A percentile compares a stretch with the other conserved stretches of the same genome.
phyloP scores from a whole-genome alignment of 2,797 vertebrate genomes.

The Heteromormyrus szaboi region DNA sequence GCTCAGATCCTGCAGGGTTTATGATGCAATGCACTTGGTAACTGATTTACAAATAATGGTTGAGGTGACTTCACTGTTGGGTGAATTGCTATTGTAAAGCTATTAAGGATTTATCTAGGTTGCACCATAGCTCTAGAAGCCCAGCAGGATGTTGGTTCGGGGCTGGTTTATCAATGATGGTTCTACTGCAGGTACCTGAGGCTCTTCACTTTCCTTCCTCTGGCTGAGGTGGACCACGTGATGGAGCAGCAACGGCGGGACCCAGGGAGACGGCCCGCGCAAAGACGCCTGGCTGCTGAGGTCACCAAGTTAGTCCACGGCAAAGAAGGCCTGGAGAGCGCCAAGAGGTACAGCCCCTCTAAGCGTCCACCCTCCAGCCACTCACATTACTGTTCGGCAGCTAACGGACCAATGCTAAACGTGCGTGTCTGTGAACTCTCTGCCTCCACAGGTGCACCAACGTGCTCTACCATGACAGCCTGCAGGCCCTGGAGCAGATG shows the following conservation, averaged over 20 bases:
- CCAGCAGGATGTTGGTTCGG: not conserved
- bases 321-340: conserved; percentile 81
- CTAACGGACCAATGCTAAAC: not conserved
- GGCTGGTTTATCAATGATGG: conserved; percentile 23
- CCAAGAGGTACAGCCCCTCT: conserved; percentile 71
- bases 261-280: conserved; percentile 76
- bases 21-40: not conserved
- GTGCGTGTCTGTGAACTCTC: not conserved
- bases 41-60: not conserved
- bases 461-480: conserved; percentile 75
- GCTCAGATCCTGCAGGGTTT: not conserved
- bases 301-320: conserved; percentile 94
- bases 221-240: conserved; percentile 77
- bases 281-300: conserved; percentile 89
- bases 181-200: conserved; percentile 73
- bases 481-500: conserved; percentile 81
- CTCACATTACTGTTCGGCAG: not conserved
- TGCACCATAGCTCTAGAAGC: not conserved
- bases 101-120: not conserved
- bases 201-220: conserved; percentile 86
- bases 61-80: not conserved
- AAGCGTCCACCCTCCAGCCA: not conserved
- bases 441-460: conserved; percentile 73
- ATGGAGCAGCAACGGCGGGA: conserved; percentile 81
- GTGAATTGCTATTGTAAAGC: not conserved